Base-by-base conservation (phyloP, 2,888 invertebrate genomes). In the Oscheius onirici region DNA sequence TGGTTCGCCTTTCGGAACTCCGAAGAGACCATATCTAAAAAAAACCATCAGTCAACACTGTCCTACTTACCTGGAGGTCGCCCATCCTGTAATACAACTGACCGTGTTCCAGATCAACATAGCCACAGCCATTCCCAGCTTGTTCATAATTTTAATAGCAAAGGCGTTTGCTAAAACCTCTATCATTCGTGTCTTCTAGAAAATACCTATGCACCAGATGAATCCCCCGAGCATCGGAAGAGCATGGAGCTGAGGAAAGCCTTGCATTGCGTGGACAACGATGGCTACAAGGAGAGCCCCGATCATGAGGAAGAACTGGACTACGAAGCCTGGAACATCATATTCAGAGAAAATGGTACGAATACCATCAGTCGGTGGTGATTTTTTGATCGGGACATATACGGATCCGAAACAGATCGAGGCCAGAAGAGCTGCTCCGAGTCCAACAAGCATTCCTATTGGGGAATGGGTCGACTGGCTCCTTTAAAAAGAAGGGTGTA, bases 221-320 rank as follows among this genome's bases (percentile, higher is more conserved):
- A 84, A 77, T 24, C 90, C 90, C 22, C 90, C 90, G 11, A 89
- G 51, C 89, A 90, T 89, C 2, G 88, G 88, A 0, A 89, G 72
- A 0, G 89, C 88, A 73, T 88, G 88, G 70, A 90, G 88, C 40
- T 74, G 78, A 3, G 88, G 88, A 51, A 85, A 87, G 3, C 78
- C 76, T 24, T 85, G 76, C 3, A 88, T 79, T 3, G 86, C 78
- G 72, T 89, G 87, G 8, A 89, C 82, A 8, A 87, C 81, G 3
- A 84, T 63, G n/a, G 89, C 89, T 20, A 85, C 81, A 24, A 87
- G 17, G 76, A 89, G 87, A 20, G 88, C 88, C n/a, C 88, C 88
- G 49, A 84, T 77, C 72, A 89, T 88, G 72, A 89, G 79, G 44
- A 89, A 81, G 87, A 88, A 88, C 78, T 90, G 90, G 78, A 89